These are phyloP conservation scores for Quadroppia sp. DNA, from an alignment of 2,888 invertebrate genomes.

Conservation along the genomic window DNA sequence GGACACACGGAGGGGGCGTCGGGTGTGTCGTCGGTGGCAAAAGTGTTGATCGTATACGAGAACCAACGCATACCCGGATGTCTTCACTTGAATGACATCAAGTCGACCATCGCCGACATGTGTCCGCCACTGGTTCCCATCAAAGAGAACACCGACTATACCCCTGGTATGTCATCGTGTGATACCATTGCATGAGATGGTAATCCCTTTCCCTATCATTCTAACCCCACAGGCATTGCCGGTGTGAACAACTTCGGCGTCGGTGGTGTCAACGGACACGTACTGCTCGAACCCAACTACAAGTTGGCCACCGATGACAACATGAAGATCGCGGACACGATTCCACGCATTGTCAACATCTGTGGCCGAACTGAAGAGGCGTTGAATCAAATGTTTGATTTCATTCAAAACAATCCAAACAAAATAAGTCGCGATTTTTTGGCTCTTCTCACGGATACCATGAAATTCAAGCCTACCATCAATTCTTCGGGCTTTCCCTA, in stretches of 20 bases:
- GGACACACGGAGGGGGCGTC: constrained; percentile 79
- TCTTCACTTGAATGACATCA: constrained; percentile 56
- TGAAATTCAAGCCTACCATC: constrained; percentile 53
- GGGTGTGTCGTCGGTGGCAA: constrained; percentile 45
- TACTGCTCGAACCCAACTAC: constrained; percentile 49
- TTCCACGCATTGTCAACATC: constrained; percentile 67
- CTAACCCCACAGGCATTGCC: no score
- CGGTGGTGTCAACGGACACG: constrained; percentile 55
- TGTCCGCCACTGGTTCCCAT: constrained; percentile 19
- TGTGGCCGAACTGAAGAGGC: constrained; percentile 81
- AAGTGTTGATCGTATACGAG: constrained; percentile 56
- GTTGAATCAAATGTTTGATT: constrained; percentile 62
- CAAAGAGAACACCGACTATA: background rate
- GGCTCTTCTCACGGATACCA: constrained; percentile 70
- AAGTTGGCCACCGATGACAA: constrained; percentile 44
- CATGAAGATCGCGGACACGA: constrained; percentile 49
- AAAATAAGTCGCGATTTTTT: constrained; percentile 62
- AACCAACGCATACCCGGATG: constrained; percentile 56
- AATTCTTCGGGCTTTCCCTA: constrained; percentile 30
- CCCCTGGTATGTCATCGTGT: no score
- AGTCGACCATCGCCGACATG: constrained; percentile 54
- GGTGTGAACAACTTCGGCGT: constrained; percentile 59
- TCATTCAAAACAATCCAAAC: constrained; percentile 55
- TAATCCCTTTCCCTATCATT: no score
- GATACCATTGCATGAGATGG: no score